These are phyloP conservation scores for Osmerus eperlanus DNA, from an alignment of 2,113 vertebrate genomes.

Conservation along the genomic window DNA sequence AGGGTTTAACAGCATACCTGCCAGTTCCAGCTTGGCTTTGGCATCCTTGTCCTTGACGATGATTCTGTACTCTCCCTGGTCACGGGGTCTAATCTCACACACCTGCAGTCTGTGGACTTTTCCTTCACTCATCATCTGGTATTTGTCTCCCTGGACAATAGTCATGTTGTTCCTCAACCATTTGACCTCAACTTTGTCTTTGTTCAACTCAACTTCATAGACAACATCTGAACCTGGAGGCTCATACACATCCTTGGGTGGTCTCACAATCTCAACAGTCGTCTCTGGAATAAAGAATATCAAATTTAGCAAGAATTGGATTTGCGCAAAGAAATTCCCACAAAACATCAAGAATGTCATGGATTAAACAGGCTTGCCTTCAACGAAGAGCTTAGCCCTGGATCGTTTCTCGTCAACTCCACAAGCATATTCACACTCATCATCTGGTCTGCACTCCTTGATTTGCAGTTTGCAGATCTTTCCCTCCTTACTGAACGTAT, in stretches of 20 bases:
- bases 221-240: conserved; percentile 88
- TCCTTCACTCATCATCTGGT: conserved; percentile 98
- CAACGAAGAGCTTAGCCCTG: conserved; percentile 93
- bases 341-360: not conserved
- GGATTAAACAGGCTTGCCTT: conserved; percentile 72
- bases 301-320: not conserved
- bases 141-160: conserved; percentile 93
- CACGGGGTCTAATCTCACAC: conserved; percentile 90
- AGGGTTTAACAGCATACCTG: conserved; percentile 72
- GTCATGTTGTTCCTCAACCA: conserved; percentile 98
- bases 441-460: conserved; percentile 92
- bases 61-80: conserved; percentile 95
- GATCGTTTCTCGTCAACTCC: conserved; percentile 92
- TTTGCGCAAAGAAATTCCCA: conserved; percentile 6
- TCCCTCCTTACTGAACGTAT: conserved; percentile 89
- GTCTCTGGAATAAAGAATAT: conserved; percentile 78
- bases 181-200: conserved; percentile 93
- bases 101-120: conserved; percentile 93
- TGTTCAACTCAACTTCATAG: conserved; percentile 93
- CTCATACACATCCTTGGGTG: conserved; percentile 87
- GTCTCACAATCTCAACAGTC: conserved; percentile 92
- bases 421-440: conserved; percentile 97
- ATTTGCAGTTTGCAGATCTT: conserved; percentile 84
- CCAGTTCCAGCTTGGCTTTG: conserved; percentile 93
- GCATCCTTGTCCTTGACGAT: conserved; percentile 96